Percentiles rank a stretch among this genome's conserved stretches.
Conservation (phyloP, 2,797 vertebrate species). For the Spondyliosoma cantharus region DNA sequence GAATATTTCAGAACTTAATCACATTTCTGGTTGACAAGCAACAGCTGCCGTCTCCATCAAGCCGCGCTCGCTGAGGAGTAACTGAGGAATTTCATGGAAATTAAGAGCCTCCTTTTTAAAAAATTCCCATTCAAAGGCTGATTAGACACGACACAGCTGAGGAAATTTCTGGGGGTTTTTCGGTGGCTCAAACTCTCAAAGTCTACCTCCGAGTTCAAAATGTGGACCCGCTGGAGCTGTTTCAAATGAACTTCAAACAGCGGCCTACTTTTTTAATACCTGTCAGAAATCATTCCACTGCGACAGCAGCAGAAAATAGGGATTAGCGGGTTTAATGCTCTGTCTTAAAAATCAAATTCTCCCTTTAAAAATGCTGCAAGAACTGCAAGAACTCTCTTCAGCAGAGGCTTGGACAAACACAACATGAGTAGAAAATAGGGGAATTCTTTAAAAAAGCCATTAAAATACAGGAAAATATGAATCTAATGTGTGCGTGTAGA, state of each 20-base stretch:
- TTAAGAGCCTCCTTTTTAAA: constrained; percentile 43
- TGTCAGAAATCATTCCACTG: constrained; percentile 51
- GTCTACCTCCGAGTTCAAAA: constrained; percentile 30
- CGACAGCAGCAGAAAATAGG: constrained; percentile 45
- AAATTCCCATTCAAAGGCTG: constrained; percentile 56
- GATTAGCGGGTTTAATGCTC: constrained; percentile 48
- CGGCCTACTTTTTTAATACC: constrained; percentile 58
- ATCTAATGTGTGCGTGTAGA: constrained; percentile 18
- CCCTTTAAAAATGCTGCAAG: constrained; percentile 38
- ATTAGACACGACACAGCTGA: constrained; percentile 53
- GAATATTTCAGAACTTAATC: constrained; percentile 51
- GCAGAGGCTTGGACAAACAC: constrained; percentile 3
- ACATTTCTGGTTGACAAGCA: constrained; percentile 60
- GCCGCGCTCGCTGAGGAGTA: constrained; percentile 35
- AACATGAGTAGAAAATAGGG: neutral
- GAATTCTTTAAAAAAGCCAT: constrained; percentile 14
- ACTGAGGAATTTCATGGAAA: constrained; percentile 62
- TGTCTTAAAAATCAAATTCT: constrained; percentile 50
- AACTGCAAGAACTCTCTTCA: constrained; percentile 27
- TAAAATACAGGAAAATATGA: constrained; percentile 22
- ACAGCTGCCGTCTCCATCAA: constrained; percentile 46
- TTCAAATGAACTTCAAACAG: constrained; percentile 58
- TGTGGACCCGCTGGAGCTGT: constrained; percentile 42
- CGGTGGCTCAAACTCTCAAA: constrained; percentile 47
- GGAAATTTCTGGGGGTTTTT: constrained; percentile 37